phyloP scores from a whole-genome alignment of 1,140 invertebrate species.

The Drosophila fuyamai region DNA sequence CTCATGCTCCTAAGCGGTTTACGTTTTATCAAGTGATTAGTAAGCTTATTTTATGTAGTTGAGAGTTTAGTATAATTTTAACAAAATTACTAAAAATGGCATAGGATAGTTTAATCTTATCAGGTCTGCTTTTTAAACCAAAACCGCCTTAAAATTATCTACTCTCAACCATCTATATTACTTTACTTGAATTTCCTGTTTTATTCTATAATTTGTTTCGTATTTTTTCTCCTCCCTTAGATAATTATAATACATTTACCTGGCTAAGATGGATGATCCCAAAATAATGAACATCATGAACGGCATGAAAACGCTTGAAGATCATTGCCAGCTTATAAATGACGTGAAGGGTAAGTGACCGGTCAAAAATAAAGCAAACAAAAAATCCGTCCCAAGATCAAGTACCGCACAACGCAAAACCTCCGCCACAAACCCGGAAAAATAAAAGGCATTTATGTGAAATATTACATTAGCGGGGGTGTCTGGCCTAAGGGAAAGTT shows the following conservation, averaged over 20 bases:
- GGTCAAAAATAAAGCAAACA: slow-evolving; percentile 8
- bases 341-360: slow-evolving; percentile 62
- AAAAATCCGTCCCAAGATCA: slow-evolving; percentile 20
- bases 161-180: neutral
- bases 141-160: neutral
- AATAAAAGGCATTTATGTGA: slow-evolving; percentile 67
- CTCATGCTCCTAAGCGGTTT: slow-evolving; percentile 13
- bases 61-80: neutral
- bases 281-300: slow-evolving; percentile 72
- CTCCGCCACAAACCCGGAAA: slow-evolving; percentile 39
- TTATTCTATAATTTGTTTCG: slow-evolving; percentile 1
- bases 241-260: slow-evolving; percentile 26
- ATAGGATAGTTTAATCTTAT: no score
- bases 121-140: neutral
- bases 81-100: neutral
- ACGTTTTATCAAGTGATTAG: slow-evolving; percentile 10
- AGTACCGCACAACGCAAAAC: slow-evolving; percentile 7
- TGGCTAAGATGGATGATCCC: slow-evolving; percentile 60
- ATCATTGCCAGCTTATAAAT: slow-evolving; percentile 73
- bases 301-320: slow-evolving; percentile 65
- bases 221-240: slow-evolving; percentile 31
- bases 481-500: slow-evolving; percentile 1
- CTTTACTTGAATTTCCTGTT: slow-evolving; percentile 9
- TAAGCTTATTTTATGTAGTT: slow-evolving; percentile 4
- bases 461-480: slow-evolving; percentile 63